Conservation (phyloP, 2,888 invertebrate species). For the Cyclophora punctaria region DNA sequence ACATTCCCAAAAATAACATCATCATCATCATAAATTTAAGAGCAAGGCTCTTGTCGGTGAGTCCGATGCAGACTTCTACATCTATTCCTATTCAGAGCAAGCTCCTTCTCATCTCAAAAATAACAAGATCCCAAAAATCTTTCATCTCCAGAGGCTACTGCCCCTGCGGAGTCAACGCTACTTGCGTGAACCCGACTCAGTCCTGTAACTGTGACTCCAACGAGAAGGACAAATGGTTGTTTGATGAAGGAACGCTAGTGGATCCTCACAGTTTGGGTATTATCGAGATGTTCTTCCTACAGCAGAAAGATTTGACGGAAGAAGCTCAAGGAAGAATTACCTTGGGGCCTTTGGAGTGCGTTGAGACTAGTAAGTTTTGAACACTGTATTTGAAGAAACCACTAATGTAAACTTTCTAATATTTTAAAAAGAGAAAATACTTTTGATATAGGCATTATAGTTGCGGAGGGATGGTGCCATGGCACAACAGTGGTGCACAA, state of each 20-base stretch:
- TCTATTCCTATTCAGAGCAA: too few species aligned
- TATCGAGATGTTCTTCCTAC: slow-evolving; percentile 92
- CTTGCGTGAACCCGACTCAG: slow-evolving; percentile 86
- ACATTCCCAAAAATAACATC: too few species aligned
- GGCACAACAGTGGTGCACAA: too few species aligned
- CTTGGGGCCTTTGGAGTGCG: slow-evolving; percentile 92
- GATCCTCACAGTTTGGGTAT: slow-evolving; percentile 89
- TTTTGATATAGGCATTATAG: too few species aligned
- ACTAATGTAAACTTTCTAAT: too few species aligned
- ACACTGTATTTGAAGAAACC: too few species aligned
- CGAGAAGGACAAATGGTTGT: slow-evolving; percentile 86
- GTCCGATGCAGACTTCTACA: too few species aligned
- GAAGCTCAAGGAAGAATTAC: slow-evolving; percentile 92
- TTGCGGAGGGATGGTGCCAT: too few species aligned
- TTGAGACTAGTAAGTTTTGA: slow-evolving; percentile 88
- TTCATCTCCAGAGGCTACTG: slow-evolving; percentile 77
- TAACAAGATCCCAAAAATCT: slow-evolving; percentile 1
- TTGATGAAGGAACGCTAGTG: slow-evolving; percentile 90
- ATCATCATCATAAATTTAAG: too few species aligned
- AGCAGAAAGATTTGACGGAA: slow-evolving; percentile 86
- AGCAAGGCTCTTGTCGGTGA: too few species aligned
- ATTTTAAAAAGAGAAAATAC: too few species aligned
- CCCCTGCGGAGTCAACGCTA: slow-evolving; percentile 84
- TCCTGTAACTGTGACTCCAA: slow-evolving; percentile 94
- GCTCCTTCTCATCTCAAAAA: background rate